phyloP scores from a whole-genome alignment of 2,797 vertebrate species.

The Tauraco hartlaubi region DNA sequence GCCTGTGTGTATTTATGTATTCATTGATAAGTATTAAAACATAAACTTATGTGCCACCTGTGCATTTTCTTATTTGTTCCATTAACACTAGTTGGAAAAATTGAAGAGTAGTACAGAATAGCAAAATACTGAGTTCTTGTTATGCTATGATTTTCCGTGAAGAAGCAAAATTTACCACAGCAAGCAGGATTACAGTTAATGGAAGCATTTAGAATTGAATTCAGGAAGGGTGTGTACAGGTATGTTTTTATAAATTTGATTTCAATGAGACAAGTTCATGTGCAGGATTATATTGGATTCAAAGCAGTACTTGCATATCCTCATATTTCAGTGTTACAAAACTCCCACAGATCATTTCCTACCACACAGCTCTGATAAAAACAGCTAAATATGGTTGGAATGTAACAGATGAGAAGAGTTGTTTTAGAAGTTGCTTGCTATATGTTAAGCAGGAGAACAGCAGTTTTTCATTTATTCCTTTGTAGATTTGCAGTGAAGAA shows the following conservation, averaged over 20 bases:
- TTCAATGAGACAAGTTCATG: background rate
- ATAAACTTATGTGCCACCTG: background rate
- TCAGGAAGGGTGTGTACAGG: background rate
- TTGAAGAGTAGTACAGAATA: background rate
- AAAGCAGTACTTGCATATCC: background rate
- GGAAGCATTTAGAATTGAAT: background rate
- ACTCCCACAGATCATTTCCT: background rate
- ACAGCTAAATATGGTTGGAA: background rate
- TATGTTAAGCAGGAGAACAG: background rate
- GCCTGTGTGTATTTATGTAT: background rate
- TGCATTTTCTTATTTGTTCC: background rate
- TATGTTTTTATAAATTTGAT: background rate
- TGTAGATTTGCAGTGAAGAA: background rate
- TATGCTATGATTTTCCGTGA: background rate
- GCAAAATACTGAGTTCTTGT: background rate
- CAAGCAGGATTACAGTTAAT: background rate
- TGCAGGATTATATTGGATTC: background rate
- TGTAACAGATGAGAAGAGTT: background rate
- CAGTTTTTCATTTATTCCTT: slow-evolving; percentile 16
- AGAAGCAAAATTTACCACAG: background rate
- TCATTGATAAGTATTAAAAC: background rate
- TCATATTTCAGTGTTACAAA: slow-evolving; percentile 8
- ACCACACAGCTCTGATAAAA: background rate
- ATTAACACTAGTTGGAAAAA: background rate
- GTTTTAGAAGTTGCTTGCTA: background rate